Conservation (phyloP, 2,797 vertebrate species). For the Malurus leucopterus region DNA sequence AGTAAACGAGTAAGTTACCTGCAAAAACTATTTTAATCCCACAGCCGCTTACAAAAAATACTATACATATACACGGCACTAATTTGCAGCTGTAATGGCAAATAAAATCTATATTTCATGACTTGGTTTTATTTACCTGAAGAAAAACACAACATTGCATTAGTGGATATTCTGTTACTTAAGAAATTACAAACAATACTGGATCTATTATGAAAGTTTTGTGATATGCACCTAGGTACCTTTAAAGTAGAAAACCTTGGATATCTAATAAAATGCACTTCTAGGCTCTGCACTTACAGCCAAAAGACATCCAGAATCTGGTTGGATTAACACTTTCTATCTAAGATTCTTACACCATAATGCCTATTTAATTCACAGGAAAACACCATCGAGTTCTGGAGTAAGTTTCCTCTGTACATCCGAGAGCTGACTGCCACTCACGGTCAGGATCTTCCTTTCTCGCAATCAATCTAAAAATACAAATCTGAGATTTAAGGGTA, state of each 20-base stretch:
- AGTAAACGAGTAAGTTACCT: not conserved
- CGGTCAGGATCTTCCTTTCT: not conserved
- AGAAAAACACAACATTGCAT: not conserved
- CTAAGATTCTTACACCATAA: not conserved
- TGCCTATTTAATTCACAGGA: not conserved
- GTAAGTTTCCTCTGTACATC: not conserved
- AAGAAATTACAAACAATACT: not conserved
- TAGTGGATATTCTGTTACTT: not conserved
- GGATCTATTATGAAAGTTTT: not conserved
- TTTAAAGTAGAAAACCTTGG: not conserved
- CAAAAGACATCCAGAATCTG: not conserved
- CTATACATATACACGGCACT: not conserved
- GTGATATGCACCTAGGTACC: not conserved
- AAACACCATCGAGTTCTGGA: not conserved
- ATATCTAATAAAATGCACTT: not conserved
- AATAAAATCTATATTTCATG: constrained; percentile 7
- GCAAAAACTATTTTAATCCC: not conserved
- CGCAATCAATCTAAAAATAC: not conserved
- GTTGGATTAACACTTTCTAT: not conserved
- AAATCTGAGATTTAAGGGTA: not conserved
- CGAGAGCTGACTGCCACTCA: not conserved
- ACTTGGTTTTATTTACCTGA: not conserved
- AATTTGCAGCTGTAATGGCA: constrained; percentile 1
- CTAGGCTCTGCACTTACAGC: not conserved
- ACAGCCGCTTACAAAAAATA: constrained; percentile 1